Evolutionary conservation across 2,113 vertebrate species (phyloP), one percentile per base, ranked within the genome.

Genomic region (Gulo gulo): DNA sequence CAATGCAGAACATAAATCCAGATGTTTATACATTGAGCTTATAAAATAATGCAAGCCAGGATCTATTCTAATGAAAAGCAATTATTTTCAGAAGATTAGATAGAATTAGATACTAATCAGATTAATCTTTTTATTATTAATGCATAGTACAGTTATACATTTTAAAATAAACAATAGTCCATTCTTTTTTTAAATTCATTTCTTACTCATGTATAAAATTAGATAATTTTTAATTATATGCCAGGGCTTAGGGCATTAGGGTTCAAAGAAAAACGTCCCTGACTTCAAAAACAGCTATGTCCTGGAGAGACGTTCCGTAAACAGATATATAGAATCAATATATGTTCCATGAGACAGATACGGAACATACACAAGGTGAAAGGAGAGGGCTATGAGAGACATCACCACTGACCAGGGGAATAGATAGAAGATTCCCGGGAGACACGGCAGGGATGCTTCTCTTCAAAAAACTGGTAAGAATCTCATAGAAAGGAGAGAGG

Each of bases 371-470:
- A 15, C 15, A 88, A 21, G 2, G 14, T 50, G 1, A 9, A 81
- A 79, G 4, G 2, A 24, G 1, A 13, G 4, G 2, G 47, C 26
- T 73, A 6, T n/a, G 31, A 73, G 16, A 47, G 11, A 50, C 0
- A 5, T 59, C 1, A 31, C 3, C 18, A 6, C 13, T 18, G 4
- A 45, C 21, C 4, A 42, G 7, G 2, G 2, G 2, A 65, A 21
- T 20, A 52, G 31, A 63, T 0, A 71, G 52, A 59, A 16, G 6
- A 6, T 71, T 92, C 26, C 50, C 57, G 34, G 5, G 74, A 78
- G 2, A 78, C 20, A 31, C 31, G n/a, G 4, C 26, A 89, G 16
- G 8, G 20, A 94, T 74, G 4, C 8, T n/a, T 63, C 42, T 91
- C 26, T 16, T 71, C 47, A 20, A 88, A 65, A 13, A 79, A 36